A percentile compares a stretch with the other conserved stretches of the same genome.
Conservation (phyloP, 2,797 vertebrate genomes). For the Acanthis flammea region DNA sequence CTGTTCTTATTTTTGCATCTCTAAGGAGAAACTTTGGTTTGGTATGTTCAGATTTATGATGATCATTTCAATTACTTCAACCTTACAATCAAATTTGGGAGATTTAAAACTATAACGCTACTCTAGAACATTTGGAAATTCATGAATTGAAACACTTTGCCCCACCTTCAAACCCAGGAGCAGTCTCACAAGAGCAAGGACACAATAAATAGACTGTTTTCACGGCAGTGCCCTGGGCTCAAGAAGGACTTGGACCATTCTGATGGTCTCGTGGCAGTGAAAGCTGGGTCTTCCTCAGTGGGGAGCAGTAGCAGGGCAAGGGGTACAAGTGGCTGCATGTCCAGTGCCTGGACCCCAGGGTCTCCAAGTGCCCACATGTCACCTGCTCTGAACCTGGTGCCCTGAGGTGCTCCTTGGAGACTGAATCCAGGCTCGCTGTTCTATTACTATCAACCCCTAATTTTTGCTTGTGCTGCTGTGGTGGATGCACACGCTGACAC, state of each 20-base stretch:
- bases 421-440: background rate
- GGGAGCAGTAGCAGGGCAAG: accelerated
- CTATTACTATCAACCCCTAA: accelerated
- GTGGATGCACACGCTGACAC: background rate
- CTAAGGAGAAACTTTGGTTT: background rate
- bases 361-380: too few relatives aligned
- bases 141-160: background rate
- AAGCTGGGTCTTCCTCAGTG: background rate
- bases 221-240: background rate
- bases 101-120: background rate
- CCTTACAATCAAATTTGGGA: background rate
- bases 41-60: background rate
- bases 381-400: background rate
- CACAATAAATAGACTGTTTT: background rate
- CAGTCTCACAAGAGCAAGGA: background rate
- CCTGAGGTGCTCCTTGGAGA: background rate
- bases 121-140: background rate
- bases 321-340: background rate
- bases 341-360: background rate
- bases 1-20: background rate
- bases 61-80: background rate
- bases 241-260: background rate
- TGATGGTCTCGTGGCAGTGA: background rate
- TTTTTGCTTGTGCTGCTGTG: background rate
- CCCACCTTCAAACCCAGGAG: background rate